Conservation (phyloP, 2,797 vertebrate species). For the Lateolabrax maculatus region DNA sequence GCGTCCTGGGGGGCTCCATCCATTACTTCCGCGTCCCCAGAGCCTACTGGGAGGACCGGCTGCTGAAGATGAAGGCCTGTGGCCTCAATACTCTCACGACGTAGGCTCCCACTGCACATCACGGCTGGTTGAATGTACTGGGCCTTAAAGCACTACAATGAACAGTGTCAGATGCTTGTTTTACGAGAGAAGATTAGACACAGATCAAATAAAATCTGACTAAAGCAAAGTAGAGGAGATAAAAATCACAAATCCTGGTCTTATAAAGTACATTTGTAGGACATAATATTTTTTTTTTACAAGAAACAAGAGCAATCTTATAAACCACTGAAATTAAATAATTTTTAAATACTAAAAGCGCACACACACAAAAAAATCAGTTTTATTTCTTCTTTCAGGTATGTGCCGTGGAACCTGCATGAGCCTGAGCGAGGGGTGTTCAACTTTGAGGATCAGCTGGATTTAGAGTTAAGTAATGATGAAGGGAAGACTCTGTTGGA, state of each 20-base stretch:
- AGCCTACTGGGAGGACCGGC: constrained; percentile 90
- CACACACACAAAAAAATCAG: neutral
- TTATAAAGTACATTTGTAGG: neutral
- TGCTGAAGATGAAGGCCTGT: constrained; percentile 93
- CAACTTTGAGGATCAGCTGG: constrained; percentile 90
- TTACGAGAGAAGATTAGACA: neutral
- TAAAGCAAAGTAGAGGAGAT: neutral
- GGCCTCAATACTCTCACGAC: constrained; percentile 94
- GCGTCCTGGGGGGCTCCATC: constrained; percentile 91
- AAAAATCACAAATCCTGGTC: neutral
- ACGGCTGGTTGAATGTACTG: neutral
- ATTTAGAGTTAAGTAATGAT: constrained; percentile 78
- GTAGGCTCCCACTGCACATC: constrained; percentile 77
- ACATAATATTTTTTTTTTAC: neutral
- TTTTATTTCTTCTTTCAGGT: constrained; percentile 80
- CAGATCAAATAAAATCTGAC: neutral
- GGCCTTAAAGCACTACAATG: neutral
- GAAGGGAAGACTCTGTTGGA: neutral
- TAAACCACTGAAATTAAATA: neutral
- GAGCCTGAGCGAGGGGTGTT: constrained; percentile 90
- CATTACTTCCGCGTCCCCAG: constrained; percentile 94
- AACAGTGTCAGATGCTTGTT: neutral
- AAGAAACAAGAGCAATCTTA: neutral
- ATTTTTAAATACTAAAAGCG: neutral
- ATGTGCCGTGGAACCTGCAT: constrained; percentile 95